A percentile compares a stretch with the other conserved stretches of the same genome.
Conservation (phyloP, 2,888 invertebrate species). For the Erynnis tages region DNA sequence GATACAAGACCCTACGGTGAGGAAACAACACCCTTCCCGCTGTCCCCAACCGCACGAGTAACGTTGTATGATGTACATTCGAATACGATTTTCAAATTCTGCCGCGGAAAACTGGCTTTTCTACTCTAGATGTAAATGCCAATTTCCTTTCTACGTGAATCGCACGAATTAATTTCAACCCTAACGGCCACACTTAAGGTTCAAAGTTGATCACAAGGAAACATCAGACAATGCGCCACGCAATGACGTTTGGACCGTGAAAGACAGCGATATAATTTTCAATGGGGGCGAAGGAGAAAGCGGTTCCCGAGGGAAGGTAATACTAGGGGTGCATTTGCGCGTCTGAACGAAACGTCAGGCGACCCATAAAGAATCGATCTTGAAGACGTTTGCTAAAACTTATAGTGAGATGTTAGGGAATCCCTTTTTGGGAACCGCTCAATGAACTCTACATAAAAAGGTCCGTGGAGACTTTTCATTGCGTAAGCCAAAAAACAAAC, state of each 20-base stretch:
- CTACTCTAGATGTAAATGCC: slow-evolving; percentile 76
- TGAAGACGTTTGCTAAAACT: slow-evolving; percentile 54
- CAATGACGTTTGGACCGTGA: slow-evolving; percentile 74
- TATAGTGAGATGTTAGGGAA: slow-evolving; percentile 24
- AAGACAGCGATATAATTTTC: slow-evolving; percentile 44
- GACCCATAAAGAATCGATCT: slow-evolving; percentile 72
- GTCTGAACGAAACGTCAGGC: slow-evolving; percentile 57
- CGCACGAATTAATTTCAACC: slow-evolving; percentile 42
- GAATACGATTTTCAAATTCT: slow-evolving; percentile 70
- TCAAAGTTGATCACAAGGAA: slow-evolving; percentile 40
- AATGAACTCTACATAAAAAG: background rate
- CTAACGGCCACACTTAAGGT: slow-evolving; percentile 40
- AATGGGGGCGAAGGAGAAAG: slow-evolving; percentile 49
- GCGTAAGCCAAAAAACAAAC: too few species aligned
- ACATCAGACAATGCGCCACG: slow-evolving; percentile 75
- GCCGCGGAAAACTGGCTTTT: slow-evolving; percentile 78
- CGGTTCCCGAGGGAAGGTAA: slow-evolving; percentile 53
- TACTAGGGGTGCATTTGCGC: slow-evolving; percentile 68
- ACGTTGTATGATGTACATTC: slow-evolving; percentile 53
- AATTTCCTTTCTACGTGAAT: slow-evolving; percentile 66
- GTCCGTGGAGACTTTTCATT: too few species aligned
- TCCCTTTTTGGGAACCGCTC: slow-evolving; percentile 2
- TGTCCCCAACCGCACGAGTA: slow-evolving; percentile 39
- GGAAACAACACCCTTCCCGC: background rate
- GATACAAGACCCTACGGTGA: slow-evolving; percentile 43